Evolutionary conservation across 1,140 invertebrate species (phyloP).

Genomic region (Teleogryllus occipitalis): DNA sequence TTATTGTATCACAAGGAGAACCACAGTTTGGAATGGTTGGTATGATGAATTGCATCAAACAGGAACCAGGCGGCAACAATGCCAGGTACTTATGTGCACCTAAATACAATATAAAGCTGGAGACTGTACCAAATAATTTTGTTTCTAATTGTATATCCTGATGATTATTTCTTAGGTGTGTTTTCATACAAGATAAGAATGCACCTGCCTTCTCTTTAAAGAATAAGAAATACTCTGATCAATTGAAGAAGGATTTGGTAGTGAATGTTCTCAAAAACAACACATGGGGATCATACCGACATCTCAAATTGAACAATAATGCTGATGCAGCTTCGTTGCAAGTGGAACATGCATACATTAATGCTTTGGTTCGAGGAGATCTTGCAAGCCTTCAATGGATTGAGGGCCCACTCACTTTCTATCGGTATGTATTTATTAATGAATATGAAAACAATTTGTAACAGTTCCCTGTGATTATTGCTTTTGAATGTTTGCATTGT

Average conservation of each 20-base stretch:
- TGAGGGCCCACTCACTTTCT: conserved; percentile 66
- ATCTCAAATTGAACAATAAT: conserved; percentile 56
- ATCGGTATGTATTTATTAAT: conserved; percentile 32
- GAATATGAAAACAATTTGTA: not conserved
- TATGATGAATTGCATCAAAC: conserved; percentile 77
- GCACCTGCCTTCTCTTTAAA: conserved; percentile 51
- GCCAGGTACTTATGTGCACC: conserved; percentile 40
- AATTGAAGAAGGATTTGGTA: conserved; percentile 67
- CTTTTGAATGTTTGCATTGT: not conserved
- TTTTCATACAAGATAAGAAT: conserved; percentile 57
- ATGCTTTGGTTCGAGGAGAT: conserved; percentile 82
- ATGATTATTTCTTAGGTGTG: conserved; percentile 32
- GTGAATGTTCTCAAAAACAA: conserved; percentile 73
- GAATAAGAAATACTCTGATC: conserved; percentile 46
- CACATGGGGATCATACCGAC: conserved; percentile 77
- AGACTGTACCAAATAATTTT: not conserved
- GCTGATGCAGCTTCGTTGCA: conserved; percentile 50
- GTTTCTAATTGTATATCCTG: not conserved
- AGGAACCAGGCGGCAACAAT: conserved; percentile 69
- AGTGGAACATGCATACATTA: conserved; percentile 87
- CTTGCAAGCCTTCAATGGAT: conserved; percentile 89
- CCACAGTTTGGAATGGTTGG: conserved; percentile 72
- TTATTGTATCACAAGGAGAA: conserved; percentile 60
- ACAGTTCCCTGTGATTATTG: not conserved
- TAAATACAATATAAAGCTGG: not conserved